phyloP scores from a whole-genome alignment of 2,888 invertebrate species.

The Chloromyia formosa region DNA sequence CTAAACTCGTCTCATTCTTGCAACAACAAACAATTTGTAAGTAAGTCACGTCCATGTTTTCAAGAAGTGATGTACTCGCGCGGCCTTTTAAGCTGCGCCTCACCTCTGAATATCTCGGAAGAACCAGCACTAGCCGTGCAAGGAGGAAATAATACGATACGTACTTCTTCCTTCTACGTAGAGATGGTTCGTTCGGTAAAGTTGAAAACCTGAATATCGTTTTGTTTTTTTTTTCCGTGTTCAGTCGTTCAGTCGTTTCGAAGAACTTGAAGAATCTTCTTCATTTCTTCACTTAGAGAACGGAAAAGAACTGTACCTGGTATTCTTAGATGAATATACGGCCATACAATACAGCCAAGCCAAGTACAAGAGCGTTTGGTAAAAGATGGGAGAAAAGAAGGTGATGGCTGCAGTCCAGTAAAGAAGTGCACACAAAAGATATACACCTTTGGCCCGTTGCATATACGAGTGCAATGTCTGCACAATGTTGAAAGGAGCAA shows the following conservation, averaged over 20 bases:
- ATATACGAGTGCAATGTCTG: not conserved
- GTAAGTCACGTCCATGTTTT: slow-evolving; percentile 35
- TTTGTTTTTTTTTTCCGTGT: too few species aligned
- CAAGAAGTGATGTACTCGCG: slow-evolving; percentile 27
- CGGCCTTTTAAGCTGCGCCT: slow-evolving; percentile 6
- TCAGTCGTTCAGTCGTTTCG: too few species aligned
- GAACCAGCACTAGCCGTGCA: too few species aligned
- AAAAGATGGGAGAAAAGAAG: too few species aligned
- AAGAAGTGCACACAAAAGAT: slow-evolving; percentile 27
- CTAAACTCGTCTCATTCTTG: too few species aligned
- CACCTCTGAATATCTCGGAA: too few species aligned
- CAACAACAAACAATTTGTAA: slow-evolving; percentile 38
- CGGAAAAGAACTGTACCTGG: slow-evolving; percentile 23
- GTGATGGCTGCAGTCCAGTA: too few species aligned
- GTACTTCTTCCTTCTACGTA: slow-evolving; percentile 1
- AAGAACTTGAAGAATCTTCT: slow-evolving; percentile 21
- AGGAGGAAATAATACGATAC: slow-evolving; percentile 24
- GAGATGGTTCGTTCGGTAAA: slow-evolving; percentile 20
- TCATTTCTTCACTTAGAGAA: slow-evolving; percentile 27
- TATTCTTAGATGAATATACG: too few species aligned
- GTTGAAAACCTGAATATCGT: slow-evolving; percentile 30
- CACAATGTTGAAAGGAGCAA: slow-evolving; percentile 24
- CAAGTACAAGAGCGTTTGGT: too few species aligned
- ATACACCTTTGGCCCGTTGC: slow-evolving; percentile 34
- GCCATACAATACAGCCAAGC: too few species aligned